A percentile compares a stretch with the other conserved stretches of the same genome.
phyloP scores from a whole-genome alignment of 2,797 vertebrate genomes.

The Brachyalestes nurse region DNA sequence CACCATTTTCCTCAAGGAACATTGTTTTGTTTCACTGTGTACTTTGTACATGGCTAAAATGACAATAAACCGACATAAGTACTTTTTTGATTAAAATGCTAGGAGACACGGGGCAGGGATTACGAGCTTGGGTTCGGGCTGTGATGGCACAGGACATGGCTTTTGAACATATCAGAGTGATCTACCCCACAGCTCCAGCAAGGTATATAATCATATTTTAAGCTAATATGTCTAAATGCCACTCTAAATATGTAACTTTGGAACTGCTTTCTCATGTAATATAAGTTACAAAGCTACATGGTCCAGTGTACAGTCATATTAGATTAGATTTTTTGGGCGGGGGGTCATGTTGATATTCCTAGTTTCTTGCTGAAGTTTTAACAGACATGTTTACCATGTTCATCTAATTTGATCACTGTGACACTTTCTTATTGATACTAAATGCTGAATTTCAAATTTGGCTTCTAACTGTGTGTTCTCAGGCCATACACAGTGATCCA shows the following conservation, averaged over 20 bases:
- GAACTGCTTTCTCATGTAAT: neutral
- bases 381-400: neutral
- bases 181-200: constrained; percentile 88
- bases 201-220: constrained; percentile 71
- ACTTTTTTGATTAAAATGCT: constrained; percentile 40
- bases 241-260: neutral
- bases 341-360: neutral
- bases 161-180: constrained; percentile 87
- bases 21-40: no score
- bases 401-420: neutral
- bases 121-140: constrained; percentile 84
- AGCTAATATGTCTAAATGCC: neutral
- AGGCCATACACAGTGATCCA: constrained; percentile 88
- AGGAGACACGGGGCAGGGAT: constrained; percentile 87
- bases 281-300: neutral
- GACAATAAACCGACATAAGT: no score
- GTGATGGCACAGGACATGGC: constrained; percentile 82
- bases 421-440: neutral
- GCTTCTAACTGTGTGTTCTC: constrained; percentile 37
- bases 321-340: neutral
- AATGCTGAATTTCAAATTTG: neutral
- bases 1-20: no score
- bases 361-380: neutral
- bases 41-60: no score
- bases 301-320: neutral